Evolutionary conservation across 2,113 vertebrate species (phyloP).

Genomic region (Mystacornis crossleyi): DNA sequence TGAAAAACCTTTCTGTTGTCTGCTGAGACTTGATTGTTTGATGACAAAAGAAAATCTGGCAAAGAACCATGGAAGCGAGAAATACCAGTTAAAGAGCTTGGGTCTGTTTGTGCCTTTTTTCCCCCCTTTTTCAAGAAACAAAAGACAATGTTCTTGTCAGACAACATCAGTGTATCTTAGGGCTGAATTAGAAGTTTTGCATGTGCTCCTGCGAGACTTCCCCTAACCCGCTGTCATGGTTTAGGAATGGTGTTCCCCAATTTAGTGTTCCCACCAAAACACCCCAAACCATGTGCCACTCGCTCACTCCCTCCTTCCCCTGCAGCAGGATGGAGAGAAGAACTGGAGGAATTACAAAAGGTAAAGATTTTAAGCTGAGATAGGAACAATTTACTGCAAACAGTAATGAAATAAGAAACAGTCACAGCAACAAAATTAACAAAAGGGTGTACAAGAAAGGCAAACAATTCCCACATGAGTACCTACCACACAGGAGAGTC

Average conservation of each 20-base stretch:
- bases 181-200: neutral
- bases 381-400: neutral
- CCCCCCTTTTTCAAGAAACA: neutral
- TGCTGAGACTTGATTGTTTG: neutral
- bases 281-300: neutral
- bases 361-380: neutral
- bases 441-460: neutral
- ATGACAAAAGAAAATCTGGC: neutral
- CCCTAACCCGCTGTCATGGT: neutral
- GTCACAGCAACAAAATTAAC: neutral
- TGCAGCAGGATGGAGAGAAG: neutral
- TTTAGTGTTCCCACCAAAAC: neutral
- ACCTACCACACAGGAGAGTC: neutral
- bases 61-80: neutral
- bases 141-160: neutral
- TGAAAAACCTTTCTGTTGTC: neutral
- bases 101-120: neutral
- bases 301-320: neutral
- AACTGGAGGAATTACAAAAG: neutral
- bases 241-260: neutral
- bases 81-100: neutral
- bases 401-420: neutral
- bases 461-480: accelerated
- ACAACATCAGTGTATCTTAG: neutral
- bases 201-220: neutral